Evolutionary conservation across 2,888 invertebrate species (phyloP).

Genomic region (Leptarthrus brevirostris): DNA sequence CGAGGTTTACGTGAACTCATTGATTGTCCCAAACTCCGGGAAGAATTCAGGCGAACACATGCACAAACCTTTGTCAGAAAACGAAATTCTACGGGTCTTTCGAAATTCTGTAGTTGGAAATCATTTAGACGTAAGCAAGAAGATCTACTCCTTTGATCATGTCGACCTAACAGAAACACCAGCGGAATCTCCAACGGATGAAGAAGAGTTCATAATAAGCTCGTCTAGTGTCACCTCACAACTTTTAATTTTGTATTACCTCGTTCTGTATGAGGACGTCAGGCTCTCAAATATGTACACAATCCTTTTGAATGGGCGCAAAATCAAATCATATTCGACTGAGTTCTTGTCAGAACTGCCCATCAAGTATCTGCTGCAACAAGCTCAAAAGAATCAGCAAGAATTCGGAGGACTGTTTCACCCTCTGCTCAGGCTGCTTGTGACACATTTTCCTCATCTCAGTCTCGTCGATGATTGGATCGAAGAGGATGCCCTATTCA

Average conservation of each 20-base stretch:
- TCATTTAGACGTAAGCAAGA: conserved; percentile 74
- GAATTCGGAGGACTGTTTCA: conserved; percentile 92
- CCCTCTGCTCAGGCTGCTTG: conserved; percentile 84
- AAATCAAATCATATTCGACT: conserved; percentile 86
- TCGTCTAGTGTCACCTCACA: conserved; percentile 80
- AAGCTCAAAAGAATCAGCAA: conserved; percentile 91
- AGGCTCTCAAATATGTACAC: conserved; percentile 79
- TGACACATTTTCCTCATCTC: conserved; percentile 94
- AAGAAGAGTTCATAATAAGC: conserved; percentile 69
- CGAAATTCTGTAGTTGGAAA: conserved; percentile 80
- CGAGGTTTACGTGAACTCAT: conserved; percentile 94
- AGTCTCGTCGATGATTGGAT: conserved; percentile 97
- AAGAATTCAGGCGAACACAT: conserved; percentile 75
- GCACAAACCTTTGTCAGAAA: conserved; percentile 91
- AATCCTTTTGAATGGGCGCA: conserved; percentile 75
- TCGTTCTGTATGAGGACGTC: conserved; percentile 92
- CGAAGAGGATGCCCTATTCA: conserved; percentile 67
- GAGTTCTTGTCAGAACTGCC: conserved; percentile 91
- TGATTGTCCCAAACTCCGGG: conserved; percentile 76
- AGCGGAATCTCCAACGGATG: conserved; percentile 67
- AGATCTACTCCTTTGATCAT: conserved; percentile 54
- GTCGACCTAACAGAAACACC: conserved; percentile 48
- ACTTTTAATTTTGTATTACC: conserved; percentile 88
- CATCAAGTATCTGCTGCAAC: conserved; percentile 91
- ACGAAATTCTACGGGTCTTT: conserved; percentile 87